These are phyloP conservation scores for Octodonta nipae DNA, from an alignment of 2,888 invertebrate genomes.

Conservation along the genomic window DNA sequence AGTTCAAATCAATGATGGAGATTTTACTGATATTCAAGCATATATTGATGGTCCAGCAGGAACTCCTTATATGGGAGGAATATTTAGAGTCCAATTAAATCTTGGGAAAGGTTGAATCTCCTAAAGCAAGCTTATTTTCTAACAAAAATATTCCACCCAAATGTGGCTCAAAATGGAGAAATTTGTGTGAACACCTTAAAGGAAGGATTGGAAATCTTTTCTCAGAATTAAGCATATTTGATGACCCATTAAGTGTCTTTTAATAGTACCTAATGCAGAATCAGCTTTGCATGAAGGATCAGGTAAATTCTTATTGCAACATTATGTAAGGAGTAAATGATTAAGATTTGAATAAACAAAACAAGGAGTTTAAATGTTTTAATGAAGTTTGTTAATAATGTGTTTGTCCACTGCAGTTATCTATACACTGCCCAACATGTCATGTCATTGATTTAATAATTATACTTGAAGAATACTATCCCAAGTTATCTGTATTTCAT, in stretches of 20 bases:
- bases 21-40: slow-evolving; percentile 87
- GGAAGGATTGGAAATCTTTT: slow-evolving; percentile 92
- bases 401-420: too few species aligned
- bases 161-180: slow-evolving; percentile 85
- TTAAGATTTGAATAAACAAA: too few species aligned
- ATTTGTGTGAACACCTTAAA: slow-evolving; percentile 93
- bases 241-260: slow-evolving; percentile 82
- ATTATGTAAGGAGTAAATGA: too few species aligned
- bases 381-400: too few species aligned
- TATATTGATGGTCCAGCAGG: slow-evolving; percentile 74
- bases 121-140: too few species aligned
- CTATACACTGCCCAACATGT: too few species aligned
- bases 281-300: slow-evolving; percentile 95
- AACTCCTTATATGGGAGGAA: slow-evolving; percentile 81
- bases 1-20: slow-evolving; percentile 77
- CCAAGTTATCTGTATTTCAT: too few species aligned
- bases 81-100: slow-evolving; percentile 77
- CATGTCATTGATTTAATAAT: too few species aligned
- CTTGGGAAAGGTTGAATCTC: slow-evolving; percentile 88
- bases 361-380: too few species aligned
- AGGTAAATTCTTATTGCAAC: slow-evolving; percentile 80
- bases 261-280: slow-evolving; percentile 94
- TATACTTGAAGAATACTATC: too few species aligned
- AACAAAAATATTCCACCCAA: slow-evolving; percentile 94
- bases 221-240: slow-evolving; percentile 89